A percentile compares a stretch with the other conserved stretches of the same genome.
Conservation (phyloP, 2,797 vertebrate genomes). For the Anolis apletophallus region DNA sequence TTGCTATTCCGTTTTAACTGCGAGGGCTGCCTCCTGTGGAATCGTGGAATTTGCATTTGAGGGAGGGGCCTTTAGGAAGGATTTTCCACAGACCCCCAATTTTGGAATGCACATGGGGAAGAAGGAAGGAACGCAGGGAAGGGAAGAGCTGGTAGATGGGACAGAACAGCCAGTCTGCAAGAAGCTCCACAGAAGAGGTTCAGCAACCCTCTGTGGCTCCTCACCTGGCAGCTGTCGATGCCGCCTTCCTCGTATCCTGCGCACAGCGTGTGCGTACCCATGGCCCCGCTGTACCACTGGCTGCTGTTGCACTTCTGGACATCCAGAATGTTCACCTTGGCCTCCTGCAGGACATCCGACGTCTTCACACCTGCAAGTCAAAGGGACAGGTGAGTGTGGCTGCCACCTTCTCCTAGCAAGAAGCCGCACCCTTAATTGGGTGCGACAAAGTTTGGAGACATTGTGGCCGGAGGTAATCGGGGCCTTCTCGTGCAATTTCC, state of each 20-base stretch:
- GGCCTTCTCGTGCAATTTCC: too few species aligned
- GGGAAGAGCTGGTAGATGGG: background rate
- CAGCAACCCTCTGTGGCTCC: background rate
- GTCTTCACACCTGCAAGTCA: slow-evolving; percentile 15
- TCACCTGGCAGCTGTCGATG: slow-evolving; percentile 55
- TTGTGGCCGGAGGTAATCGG: too few species aligned
- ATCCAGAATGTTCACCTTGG: slow-evolving; percentile 32
- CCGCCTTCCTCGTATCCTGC: slow-evolving; percentile 50
- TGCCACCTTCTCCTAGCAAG: background rate
- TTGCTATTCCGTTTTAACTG: too few species aligned
- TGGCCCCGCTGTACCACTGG: slow-evolving; percentile 38
- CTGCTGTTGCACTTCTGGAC: slow-evolving; percentile 40
- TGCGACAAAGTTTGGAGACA: too few species aligned
- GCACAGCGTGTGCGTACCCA: slow-evolving; percentile 35
- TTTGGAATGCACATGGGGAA: too few species aligned
- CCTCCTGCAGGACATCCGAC: slow-evolving; percentile 46
- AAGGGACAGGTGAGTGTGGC: background rate
- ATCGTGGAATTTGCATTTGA: too few species aligned
- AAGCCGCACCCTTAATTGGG: too few species aligned
- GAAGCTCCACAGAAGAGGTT: background rate
- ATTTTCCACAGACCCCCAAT: too few species aligned
- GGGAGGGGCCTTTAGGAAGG: too few species aligned
- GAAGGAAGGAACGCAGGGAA: background rate
- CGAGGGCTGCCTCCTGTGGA: too few species aligned
- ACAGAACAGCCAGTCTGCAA: background rate